A percentile compares a stretch with the other conserved stretches of the same genome.
phyloP scores from a whole-genome alignment of 2,797 vertebrate genomes.

The Paguma larvata region DNA sequence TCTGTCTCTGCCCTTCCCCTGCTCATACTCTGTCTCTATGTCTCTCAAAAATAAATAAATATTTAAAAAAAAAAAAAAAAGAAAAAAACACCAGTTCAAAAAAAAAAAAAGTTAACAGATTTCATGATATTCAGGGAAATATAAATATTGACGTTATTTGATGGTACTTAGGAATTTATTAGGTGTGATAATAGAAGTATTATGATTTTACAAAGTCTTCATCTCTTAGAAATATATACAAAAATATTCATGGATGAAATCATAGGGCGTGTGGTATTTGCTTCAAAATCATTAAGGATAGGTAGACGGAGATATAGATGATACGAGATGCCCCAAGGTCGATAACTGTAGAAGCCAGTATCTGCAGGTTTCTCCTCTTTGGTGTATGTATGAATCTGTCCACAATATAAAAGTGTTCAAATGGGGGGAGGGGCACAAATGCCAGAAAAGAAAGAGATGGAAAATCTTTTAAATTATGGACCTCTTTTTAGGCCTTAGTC shows the following conservation, averaged over 20 bases:
- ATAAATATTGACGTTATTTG: neutral
- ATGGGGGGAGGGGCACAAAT: neutral
- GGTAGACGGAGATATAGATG: neutral
- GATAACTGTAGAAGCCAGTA: neutral
- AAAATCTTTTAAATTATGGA: neutral
- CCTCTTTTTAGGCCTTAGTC: neutral
- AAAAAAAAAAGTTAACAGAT: too few relatives aligned
- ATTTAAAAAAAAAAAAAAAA: too few relatives aligned
- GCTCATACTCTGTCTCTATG: too few relatives aligned
- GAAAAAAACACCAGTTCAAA: too few relatives aligned
- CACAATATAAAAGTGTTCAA: neutral
- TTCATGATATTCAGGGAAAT: neutral
- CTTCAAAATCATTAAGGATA: constrained; percentile 12
- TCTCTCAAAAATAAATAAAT: too few relatives aligned
- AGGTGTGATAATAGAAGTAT: neutral
- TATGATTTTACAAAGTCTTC: constrained; percentile 25
- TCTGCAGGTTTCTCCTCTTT: neutral
- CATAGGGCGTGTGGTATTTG: neutral
- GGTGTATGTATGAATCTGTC: neutral
- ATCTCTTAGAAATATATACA: constrained; percentile 26
- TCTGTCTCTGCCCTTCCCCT: too few relatives aligned
- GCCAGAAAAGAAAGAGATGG: neutral
- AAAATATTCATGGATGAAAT: neutral
- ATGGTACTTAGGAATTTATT: neutral
- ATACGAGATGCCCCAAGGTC: neutral